Evolutionary conservation across 1,140 invertebrate genomes (phyloP), one percentile per base, ranked within the genome.

Genomic region (Formica exsecta): DNA sequence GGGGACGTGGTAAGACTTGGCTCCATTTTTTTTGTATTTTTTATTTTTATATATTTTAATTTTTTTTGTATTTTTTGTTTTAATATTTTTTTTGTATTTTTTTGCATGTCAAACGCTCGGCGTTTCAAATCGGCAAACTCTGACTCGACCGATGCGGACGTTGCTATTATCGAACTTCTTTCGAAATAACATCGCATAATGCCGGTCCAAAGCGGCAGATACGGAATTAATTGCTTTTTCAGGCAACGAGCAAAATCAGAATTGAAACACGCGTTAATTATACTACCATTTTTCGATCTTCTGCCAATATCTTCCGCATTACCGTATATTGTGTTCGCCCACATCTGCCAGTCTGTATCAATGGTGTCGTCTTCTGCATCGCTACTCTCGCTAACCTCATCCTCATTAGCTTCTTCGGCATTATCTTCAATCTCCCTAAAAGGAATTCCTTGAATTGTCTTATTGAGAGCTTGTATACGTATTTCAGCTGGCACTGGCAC

Each of bases 371-470:
- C 29, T 22, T 57, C 22, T 11, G 7, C 1, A 36, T 7, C 16
- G 36, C 13, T 11, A 71, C 9, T 71, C 2, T 71, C 36, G 8
- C 22, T 73, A n/a, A 25, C 16, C 19, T 84, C 19, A 2, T 57
- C 38, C 1, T 84, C 9, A 36, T 25, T 62, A 48, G 13, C 4
- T 62, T 83, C 3, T 16, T 71, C 4, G 6, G 0, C 13, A 66
- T 79, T 6, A 51, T 61, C 19, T n/a, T 51, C 19, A 29, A 29
- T 29, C 25, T 80, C 62, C 5, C 65, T 22, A 29, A 83, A 38
- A 83, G 38, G 2, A 6, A 77, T 25, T 41, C 73, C 88, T 38
- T 87, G 22, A n/a, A 89, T 89, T 16, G 32, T 81, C 3, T 76
- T 66, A 48, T 88, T 73, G 5, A 89, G 61, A 3, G 48, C 36